Conservation (phyloP, 2,888 invertebrate genomes). For the Parascotia fuliginaria region DNA sequence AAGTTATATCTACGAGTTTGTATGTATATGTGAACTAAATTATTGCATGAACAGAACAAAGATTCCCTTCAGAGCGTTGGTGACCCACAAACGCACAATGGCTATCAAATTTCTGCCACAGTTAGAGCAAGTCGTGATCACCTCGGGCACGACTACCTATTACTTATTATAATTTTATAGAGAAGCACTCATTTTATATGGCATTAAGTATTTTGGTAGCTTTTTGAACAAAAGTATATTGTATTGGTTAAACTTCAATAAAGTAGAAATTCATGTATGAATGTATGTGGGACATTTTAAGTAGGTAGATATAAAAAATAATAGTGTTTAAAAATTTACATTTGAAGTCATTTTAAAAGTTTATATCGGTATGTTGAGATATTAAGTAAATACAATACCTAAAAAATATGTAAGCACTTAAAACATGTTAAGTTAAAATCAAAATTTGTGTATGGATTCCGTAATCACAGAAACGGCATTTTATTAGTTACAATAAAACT, state of each 20-base stretch:
- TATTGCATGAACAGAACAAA: slow-evolving; percentile 47
- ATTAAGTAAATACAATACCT: background rate
- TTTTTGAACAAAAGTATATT: no score
- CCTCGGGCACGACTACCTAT: slow-evolving; percentile 57
- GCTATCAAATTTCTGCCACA: slow-evolving; percentile 72
- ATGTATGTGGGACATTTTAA: no score
- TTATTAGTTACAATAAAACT: background rate
- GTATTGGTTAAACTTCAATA: no score
- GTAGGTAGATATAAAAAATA: no score
- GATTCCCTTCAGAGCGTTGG: slow-evolving; percentile 46
- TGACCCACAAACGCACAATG: slow-evolving; percentile 73
- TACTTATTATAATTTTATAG: slow-evolving; percentile 39
- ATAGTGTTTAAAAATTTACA: no score
- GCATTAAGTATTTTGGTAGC: slow-evolving; percentile 53
- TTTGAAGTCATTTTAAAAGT: no score
- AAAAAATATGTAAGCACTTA: background rate
- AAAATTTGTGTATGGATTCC: slow-evolving; percentile 8
- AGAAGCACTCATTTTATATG: slow-evolving; percentile 34
- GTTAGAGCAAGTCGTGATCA: slow-evolving; percentile 57
- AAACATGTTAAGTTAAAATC: background rate
- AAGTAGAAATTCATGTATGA: no score
- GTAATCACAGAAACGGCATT: slow-evolving; percentile 12
- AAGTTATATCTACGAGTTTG: slow-evolving; percentile 5
- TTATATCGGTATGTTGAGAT: no score
- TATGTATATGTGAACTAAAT: background rate